These are phyloP conservation scores for Agapornis roseicollis DNA, from an alignment of 2,113 vertebrate genomes.

Conservation along the genomic window DNA sequence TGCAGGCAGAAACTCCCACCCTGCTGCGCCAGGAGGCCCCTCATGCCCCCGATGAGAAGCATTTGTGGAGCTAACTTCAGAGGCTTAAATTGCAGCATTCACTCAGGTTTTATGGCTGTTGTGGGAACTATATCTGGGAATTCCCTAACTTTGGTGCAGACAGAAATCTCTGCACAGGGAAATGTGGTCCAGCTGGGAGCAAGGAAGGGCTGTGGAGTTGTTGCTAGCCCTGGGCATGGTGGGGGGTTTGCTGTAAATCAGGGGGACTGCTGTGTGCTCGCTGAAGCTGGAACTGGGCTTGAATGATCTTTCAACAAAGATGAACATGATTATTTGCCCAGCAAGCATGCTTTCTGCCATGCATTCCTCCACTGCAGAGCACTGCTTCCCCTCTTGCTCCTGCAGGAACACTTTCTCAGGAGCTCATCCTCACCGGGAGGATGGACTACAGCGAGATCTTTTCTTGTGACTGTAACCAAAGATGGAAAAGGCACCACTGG, in stretches of 20 bases:
- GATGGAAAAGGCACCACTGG: not conserved
- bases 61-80: not conserved
- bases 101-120: not conserved
- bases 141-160: not conserved
- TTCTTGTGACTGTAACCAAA: not conserved
- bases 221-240: fast-evolving
- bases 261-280: not conserved
- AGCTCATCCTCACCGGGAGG: not conserved
- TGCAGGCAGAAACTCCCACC: not conserved
- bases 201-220: not conserved
- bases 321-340: not conserved
- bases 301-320: not conserved
- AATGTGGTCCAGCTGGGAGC: not conserved
- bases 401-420: not conserved
- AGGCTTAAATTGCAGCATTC: not conserved
- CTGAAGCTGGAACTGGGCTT: not conserved
- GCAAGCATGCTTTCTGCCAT: not conserved
- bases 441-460: not conserved
- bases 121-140: not conserved
- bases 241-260: not conserved
- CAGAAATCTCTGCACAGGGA: not conserved
- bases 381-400: not conserved
- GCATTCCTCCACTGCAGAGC: not conserved
- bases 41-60: not conserved
- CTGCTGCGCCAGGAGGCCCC: fast-evolving